Percentiles rank a stretch among this genome's conserved stretches.
These are phyloP conservation scores for Elmis aenea DNA, from an alignment of 2,888 invertebrate species.

Conservation along the genomic window DNA sequence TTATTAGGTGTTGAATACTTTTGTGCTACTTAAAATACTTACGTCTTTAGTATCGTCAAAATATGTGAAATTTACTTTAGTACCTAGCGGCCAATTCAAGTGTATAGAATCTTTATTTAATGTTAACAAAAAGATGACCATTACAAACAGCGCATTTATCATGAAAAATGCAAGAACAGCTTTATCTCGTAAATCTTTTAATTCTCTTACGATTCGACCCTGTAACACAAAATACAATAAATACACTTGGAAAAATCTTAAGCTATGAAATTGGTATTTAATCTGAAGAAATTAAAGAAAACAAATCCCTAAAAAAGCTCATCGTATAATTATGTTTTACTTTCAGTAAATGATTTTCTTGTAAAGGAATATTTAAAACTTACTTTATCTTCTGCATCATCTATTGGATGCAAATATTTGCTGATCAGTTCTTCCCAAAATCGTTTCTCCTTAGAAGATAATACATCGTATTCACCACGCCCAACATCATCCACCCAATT, in stretches of 20 bases:
- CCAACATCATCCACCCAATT: slow-evolving; percentile 63
- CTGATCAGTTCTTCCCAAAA: slow-evolving; percentile 77
- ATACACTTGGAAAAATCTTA: neutral
- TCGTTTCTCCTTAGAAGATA: slow-evolving; percentile 60
- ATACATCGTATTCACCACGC: slow-evolving; percentile 60
- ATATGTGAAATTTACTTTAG: slow-evolving; percentile 47
- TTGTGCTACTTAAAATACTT: too few species aligned
- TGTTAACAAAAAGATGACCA: slow-evolving; percentile 69
- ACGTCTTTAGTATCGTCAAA: slow-evolving; percentile 31
- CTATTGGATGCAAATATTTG: slow-evolving; percentile 70
- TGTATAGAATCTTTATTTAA: slow-evolving; percentile 65
- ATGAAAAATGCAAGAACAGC: slow-evolving; percentile 67
- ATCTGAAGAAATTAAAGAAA: too few species aligned
- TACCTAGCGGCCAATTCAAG: slow-evolving; percentile 63
- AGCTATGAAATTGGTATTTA: slow-evolving; percentile 5
- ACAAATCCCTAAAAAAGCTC: too few species aligned
- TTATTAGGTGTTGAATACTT: too few species aligned
- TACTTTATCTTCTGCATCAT: slow-evolving; percentile 60
- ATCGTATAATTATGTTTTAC: too few species aligned
- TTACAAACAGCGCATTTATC: slow-evolving; percentile 71
- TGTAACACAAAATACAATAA: slow-evolving; percentile 31
- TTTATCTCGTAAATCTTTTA: slow-evolving; percentile 62
- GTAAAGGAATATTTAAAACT: too few species aligned
- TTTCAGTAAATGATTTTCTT: too few species aligned
- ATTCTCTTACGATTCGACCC: slow-evolving; percentile 43